Conservation (phyloP, 2,113 vertebrate species). For the Typhlomys cinereus region DNA sequence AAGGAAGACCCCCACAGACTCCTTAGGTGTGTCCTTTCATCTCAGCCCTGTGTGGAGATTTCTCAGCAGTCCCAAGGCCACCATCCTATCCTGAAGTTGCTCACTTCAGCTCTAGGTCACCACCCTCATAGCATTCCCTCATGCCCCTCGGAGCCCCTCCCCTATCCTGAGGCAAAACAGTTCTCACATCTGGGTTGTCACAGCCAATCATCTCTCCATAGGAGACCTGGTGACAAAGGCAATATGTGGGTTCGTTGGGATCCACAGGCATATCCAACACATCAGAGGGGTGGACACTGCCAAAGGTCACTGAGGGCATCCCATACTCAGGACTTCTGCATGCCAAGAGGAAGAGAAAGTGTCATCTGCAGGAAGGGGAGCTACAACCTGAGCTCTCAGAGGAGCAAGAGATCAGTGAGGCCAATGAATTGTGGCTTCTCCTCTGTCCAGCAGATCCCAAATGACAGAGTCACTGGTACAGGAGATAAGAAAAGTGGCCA, state of each 20-base stretch:
- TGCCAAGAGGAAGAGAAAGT: conserved; percentile 64
- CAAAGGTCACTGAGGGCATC: conserved; percentile 92
- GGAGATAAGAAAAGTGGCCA: not conserved
- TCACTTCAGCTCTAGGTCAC: not conserved
- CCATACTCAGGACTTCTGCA: conserved; percentile 93
- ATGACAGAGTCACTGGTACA: not conserved
- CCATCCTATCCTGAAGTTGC: not conserved
- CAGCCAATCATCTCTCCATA: conserved; percentile 99
- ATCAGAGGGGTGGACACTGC: conserved; percentile 95
- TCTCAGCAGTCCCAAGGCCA: not conserved
- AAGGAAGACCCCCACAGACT: not conserved
- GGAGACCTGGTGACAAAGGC: conserved; percentile 98
- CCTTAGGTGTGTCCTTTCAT: not conserved
- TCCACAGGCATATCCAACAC: conserved; percentile 99
- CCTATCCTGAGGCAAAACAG: conserved; percentile 25
- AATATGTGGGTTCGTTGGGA: conserved; percentile 98
- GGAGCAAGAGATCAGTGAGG: not conserved
- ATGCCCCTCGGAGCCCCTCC: not conserved
- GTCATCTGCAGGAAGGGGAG: conserved; percentile 57
- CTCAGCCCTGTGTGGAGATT: not conserved
- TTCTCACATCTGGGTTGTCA: conserved; percentile 97
- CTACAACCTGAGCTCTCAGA: conserved; percentile 4
- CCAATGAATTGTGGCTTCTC: not conserved
- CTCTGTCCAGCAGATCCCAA: conserved; percentile 32
- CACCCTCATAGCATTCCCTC: not conserved